Base-by-base conservation (phyloP, 2,888 invertebrate species). In the Alentia gelatinosa region DNA sequence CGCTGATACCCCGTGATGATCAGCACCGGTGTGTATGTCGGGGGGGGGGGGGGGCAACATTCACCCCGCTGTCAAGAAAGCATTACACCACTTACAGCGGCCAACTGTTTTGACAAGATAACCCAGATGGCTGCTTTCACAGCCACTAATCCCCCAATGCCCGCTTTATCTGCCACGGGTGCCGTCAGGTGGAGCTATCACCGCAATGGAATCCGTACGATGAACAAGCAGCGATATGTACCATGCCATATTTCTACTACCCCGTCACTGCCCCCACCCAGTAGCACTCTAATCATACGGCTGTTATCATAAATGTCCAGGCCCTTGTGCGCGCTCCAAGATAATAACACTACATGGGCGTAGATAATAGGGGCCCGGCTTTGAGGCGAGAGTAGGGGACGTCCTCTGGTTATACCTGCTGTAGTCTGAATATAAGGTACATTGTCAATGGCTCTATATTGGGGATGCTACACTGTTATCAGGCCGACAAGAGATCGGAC, bases 81-180 rank as follows among this genome's bases (percentile, higher is more conserved):
- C 79, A 79, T 79, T 79, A 79, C 35, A 19, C 79, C 37, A 37
- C 79, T 79, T 79, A 39, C 37, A 23, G 37, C 15, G 37, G 79
- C 35, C 79, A 79, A 39, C 79, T 35, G 79, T 39, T 79, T 79
- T 79, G 79, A 79, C 79, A 79, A 79, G 79, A 79, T 79, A 79
- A 79, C 79, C 79, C 79, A 79, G 37, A 79, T 79, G 3, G 35
- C 15, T 39, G 74, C 74, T 15, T 74, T 74, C 33, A 74, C 74
- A 33, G 26, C 75, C 15, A 37, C 75, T 75, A 75, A 30, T 15
- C 75, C 37, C 75, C 30, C 26, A n/a, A 1, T 33, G n/a, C 75
- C 75, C 75, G 19, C 30, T 50, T 50, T 88, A 50, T 88, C 47
- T 88, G 26, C 1, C 35, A 33, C 50, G 23, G 19, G n/a, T 88